Percentiles rank a stretch among this genome's conserved stretches.
These are phyloP conservation scores for Urocolius indicus DNA, from an alignment of 2,113 vertebrate species.

Conservation along the genomic window DNA sequence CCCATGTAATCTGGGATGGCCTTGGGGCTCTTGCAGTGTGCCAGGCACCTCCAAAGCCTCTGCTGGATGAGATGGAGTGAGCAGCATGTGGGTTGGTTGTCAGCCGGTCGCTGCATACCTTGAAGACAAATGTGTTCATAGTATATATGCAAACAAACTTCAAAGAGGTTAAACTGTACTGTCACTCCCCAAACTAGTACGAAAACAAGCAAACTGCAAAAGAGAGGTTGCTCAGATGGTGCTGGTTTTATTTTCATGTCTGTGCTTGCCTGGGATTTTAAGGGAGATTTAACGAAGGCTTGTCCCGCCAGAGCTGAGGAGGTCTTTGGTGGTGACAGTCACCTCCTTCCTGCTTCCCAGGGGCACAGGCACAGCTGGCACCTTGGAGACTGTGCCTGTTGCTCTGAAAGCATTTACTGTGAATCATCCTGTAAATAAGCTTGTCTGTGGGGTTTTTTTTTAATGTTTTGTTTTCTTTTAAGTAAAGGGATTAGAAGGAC, in stretches of 20 bases:
- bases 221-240: background rate
- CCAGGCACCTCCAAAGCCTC: background rate
- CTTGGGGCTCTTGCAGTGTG: background rate
- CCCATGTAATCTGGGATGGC: fast-evolving
- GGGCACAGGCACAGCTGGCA: background rate
- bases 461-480: background rate
- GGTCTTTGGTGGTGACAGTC: background rate
- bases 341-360: background rate
- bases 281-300: background rate
- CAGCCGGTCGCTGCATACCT: fast-evolving
- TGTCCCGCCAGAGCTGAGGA: background rate
- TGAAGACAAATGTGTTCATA: background rate
- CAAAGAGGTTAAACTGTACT: background rate
- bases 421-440: background rate
- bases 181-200: background rate
- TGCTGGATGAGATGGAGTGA: background rate
- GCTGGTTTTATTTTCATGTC: background rate
- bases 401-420: background rate
- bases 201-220: background rate
- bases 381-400: background rate
- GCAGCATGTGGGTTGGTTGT: too few relatives aligned
- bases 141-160: background rate
- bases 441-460: background rate
- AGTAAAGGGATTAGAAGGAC: background rate
- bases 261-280: background rate